phyloP scores from a whole-genome alignment of 2,797 vertebrate species.

The Artibeus jamaicensis region DNA sequence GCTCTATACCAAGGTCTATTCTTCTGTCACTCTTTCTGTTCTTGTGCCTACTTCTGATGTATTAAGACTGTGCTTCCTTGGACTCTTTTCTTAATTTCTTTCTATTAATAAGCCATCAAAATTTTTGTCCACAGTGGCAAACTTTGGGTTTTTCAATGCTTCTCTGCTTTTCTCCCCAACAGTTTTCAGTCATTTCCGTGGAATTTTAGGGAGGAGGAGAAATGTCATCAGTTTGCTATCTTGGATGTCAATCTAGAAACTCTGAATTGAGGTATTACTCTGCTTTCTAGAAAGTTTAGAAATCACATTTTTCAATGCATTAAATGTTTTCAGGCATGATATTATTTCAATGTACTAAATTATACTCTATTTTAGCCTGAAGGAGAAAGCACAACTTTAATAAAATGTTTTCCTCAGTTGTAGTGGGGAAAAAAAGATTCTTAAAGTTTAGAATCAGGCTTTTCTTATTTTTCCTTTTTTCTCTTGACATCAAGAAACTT shows the following conservation, averaged over 20 bases:
- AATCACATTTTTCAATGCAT: neutral
- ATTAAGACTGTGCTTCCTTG: neutral
- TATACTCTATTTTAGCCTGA: neutral
- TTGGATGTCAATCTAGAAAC: neutral
- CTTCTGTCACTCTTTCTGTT: neutral
- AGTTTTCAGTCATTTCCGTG: neutral
- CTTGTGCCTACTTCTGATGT: neutral
- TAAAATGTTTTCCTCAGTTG: neutral
- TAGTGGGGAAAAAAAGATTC: neutral
- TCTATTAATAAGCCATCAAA: neutral
- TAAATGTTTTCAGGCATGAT: neutral
- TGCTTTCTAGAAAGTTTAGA: neutral
- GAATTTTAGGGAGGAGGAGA: neutral
- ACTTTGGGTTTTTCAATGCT: neutral
- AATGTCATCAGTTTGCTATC: neutral
- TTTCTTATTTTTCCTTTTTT: neutral
- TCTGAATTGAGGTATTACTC: neutral
- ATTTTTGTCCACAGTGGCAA: neutral
- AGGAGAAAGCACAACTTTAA: neutral
- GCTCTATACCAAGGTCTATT: neutral
- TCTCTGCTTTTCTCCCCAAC: neutral
- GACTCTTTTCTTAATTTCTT: neutral
- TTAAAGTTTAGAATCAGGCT: neutral
- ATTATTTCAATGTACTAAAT: neutral
- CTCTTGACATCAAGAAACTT: neutral